Conservation (phyloP, 2,797 vertebrate species). For the Xenopus petersii region DNA sequence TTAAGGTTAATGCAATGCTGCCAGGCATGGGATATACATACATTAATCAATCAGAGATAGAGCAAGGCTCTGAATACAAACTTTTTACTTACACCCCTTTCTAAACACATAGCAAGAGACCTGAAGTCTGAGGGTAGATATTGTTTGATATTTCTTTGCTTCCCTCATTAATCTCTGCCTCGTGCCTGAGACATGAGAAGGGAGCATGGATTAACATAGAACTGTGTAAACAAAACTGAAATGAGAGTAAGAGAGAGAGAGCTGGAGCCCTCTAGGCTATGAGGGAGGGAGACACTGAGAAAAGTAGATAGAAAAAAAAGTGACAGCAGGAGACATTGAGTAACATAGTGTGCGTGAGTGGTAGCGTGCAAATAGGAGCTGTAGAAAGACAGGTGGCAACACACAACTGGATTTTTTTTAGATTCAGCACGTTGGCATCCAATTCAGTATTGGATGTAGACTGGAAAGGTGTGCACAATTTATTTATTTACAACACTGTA, state of each 20-base stretch:
- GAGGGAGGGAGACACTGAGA: slow-evolving; percentile 2
- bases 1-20: slow-evolving; percentile 34
- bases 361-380: background rate
- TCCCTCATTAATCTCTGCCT: slow-evolving; percentile 48
- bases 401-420: background rate
- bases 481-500: no score
- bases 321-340: background rate
- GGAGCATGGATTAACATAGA: slow-evolving; percentile 42
- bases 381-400: background rate
- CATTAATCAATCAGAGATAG: slow-evolving; percentile 43
- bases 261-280: slow-evolving; percentile 14
- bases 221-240: slow-evolving; percentile 43
- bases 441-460: no score
- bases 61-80: slow-evolving; percentile 37
- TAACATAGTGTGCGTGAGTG: background rate
- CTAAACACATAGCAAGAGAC: slow-evolving; percentile 37
- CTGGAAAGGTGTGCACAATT: no score
- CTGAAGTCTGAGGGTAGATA: slow-evolving; percentile 42
- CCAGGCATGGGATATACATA: slow-evolving; percentile 30
- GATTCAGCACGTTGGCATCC: no score
- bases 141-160: slow-evolving; percentile 43
- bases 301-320: slow-evolving; percentile 7
- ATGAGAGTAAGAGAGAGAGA: slow-evolving; percentile 28
- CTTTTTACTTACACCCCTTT: slow-evolving; percentile 14
- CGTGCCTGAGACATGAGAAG: slow-evolving; percentile 46